Percentiles rank a stretch among this genome's conserved stretches.
phyloP scores from a whole-genome alignment of 1,140 invertebrate genomes.

The Lucilia cuprina region DNA sequence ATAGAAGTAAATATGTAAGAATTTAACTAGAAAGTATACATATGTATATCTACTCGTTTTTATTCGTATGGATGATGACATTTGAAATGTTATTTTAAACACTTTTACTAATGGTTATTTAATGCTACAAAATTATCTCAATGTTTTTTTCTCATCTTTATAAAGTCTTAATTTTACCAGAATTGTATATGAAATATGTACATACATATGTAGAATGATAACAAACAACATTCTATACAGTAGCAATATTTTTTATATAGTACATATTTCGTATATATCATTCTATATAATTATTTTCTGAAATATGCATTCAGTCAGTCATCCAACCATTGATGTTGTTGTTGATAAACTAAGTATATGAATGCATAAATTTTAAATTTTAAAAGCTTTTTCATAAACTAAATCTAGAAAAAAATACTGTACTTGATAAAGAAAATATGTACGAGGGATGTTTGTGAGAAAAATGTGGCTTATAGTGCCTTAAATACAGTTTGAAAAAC shows the following conservation, averaged over 20 bases:
- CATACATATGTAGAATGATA: background rate
- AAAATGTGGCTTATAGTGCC: background rate
- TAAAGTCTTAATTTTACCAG: background rate
- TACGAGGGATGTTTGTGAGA: background rate
- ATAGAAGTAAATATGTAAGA: no score
- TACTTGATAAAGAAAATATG: background rate
- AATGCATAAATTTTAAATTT: background rate
- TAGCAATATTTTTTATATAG: background rate
- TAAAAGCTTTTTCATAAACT: background rate
- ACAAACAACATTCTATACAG: background rate
- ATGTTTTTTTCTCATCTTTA: background rate
- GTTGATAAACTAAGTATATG: background rate
- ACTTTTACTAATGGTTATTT: slow-evolving; percentile 4
- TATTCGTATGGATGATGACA: background rate
- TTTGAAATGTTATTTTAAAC: slow-evolving; percentile 18
- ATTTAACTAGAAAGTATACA: no score
- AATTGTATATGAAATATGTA: no score
- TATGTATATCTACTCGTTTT: no score
- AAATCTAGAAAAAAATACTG: background rate
- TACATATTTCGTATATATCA: background rate
- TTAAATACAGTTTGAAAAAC: no score
- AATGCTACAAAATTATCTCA: slow-evolving; percentile 7
- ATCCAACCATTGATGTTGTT: background rate
- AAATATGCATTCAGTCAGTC: background rate
- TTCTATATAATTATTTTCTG: background rate